Evolutionary conservation across 2,113 vertebrate genomes (phyloP).

Genomic region (Microtus pennsylvanicus): DNA sequence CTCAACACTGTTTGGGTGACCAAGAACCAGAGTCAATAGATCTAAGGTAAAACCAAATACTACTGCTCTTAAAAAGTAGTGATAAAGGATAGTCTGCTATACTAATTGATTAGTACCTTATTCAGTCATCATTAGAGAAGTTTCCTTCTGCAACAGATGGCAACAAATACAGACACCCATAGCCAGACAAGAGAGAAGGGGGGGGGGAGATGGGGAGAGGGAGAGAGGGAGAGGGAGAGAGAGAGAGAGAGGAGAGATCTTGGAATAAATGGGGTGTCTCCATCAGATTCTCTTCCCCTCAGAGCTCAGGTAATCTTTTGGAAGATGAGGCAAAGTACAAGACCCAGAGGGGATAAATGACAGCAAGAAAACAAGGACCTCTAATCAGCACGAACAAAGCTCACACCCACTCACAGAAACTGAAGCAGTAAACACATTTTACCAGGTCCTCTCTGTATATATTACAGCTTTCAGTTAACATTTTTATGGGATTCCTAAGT

Average conservation of each 20-base stretch:
- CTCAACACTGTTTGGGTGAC: background rate
- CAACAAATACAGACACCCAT: background rate
- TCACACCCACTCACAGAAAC: background rate
- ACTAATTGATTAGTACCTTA: background rate
- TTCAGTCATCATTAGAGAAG: background rate
- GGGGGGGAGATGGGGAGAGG: accelerated
- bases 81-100: background rate
- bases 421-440: background rate
- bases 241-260: background rate
- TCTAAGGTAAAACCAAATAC: background rate
- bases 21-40: background rate
- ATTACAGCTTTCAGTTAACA: background rate
- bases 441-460: background rate
- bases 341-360: too few relatives aligned
- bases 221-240: too few relatives aligned
- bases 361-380: background rate
- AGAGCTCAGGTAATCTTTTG: background rate
- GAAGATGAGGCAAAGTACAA: background rate
- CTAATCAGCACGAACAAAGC: background rate
- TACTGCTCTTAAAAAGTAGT: background rate
- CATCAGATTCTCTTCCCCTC: background rate
- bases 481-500: background rate
- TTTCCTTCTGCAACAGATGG: background rate
- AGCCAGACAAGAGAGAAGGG: too few relatives aligned
- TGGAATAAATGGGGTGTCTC: background rate